These are phyloP conservation scores for Phenacoccus solenopsis DNA, from an alignment of 1,140 invertebrate species.

Conservation along the genomic window DNA sequence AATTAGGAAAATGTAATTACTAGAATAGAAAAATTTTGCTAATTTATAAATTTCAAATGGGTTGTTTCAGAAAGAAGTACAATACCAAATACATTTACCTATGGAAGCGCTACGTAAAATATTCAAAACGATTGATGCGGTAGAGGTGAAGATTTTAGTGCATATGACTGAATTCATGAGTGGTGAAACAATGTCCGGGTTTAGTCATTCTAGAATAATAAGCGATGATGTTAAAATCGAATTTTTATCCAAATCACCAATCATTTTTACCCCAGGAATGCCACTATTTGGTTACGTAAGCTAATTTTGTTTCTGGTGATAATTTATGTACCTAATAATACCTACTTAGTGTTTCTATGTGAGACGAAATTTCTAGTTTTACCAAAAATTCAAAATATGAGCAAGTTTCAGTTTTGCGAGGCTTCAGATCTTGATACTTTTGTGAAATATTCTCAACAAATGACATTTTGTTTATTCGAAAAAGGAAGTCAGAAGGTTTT, in stretches of 20 bases:
- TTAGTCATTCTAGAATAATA: slow-evolving; percentile 39
- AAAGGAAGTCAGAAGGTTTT: too few relatives aligned
- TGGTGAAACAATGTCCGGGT: slow-evolving; percentile 33
- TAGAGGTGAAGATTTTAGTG: slow-evolving; percentile 30
- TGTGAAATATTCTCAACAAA: too few relatives aligned
- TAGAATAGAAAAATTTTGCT: too few relatives aligned
- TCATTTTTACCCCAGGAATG: slow-evolving; percentile 45
- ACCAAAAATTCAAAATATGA: too few relatives aligned
- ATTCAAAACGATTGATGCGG: slow-evolving; percentile 21
- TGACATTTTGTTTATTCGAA: too few relatives aligned
- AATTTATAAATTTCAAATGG: not conserved
- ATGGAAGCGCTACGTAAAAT: slow-evolving; percentile 16
- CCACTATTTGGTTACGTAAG: slow-evolving; percentile 39
- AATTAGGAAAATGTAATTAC: too few relatives aligned
- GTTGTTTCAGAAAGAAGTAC: not conserved
- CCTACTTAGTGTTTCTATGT: too few relatives aligned
- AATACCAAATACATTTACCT: not conserved
- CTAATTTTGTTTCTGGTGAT: not conserved
- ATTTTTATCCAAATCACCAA: slow-evolving; percentile 40
- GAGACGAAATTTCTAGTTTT: too few relatives aligned
- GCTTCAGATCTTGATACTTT: too few relatives aligned
- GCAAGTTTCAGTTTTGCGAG: too few relatives aligned
- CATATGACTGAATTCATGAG: slow-evolving; percentile 32
- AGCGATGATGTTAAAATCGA: slow-evolving; percentile 35
- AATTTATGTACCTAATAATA: too few relatives aligned